These are phyloP conservation scores for Xerus rutilus DNA, from an alignment of 2,797 vertebrate genomes.

Conservation along the genomic window DNA sequence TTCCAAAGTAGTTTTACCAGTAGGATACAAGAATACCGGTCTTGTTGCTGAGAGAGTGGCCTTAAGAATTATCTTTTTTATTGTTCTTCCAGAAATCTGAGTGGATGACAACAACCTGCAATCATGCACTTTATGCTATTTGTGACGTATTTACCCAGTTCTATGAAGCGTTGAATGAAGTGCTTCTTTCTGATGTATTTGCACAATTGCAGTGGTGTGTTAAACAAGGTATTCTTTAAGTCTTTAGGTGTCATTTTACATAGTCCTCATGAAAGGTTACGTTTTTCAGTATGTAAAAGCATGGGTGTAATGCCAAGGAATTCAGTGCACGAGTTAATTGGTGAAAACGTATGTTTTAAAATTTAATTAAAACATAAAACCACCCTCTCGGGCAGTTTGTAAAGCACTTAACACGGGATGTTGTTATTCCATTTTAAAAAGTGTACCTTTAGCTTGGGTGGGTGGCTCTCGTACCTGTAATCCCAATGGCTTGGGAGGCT, in stretches of 20 bases:
- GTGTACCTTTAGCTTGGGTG: too few species aligned
- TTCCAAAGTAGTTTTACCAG: not conserved
- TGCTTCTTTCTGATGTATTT: conserved; percentile 96
- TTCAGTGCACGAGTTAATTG: not conserved
- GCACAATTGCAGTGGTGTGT: conserved; percentile 98
- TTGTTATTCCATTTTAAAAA: not conserved
- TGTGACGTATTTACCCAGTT: conserved; percentile 98
- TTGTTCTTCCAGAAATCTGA: conserved; percentile 93
- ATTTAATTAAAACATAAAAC: conserved; percentile 17
- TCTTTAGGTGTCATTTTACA: not conserved
- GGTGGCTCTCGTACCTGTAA: too few species aligned
- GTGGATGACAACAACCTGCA: conserved; percentile 99
- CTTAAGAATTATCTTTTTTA: conserved; percentile 59
- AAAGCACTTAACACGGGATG: not conserved
- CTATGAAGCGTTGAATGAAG: conserved; percentile 96
- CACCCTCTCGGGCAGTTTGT: not conserved
- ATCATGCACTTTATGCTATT: conserved; percentile 97
- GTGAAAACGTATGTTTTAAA: not conserved
- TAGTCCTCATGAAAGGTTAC: not conserved
- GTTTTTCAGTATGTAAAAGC: not conserved
- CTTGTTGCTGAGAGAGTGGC: not conserved
- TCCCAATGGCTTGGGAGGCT: too few species aligned
- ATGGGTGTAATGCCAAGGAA: not conserved
- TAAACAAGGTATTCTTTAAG: conserved; percentile 93
- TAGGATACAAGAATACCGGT: not conserved